phyloP scores from a whole-genome alignment of 2,113 vertebrate species.

The Heteronetta atricapilla region DNA sequence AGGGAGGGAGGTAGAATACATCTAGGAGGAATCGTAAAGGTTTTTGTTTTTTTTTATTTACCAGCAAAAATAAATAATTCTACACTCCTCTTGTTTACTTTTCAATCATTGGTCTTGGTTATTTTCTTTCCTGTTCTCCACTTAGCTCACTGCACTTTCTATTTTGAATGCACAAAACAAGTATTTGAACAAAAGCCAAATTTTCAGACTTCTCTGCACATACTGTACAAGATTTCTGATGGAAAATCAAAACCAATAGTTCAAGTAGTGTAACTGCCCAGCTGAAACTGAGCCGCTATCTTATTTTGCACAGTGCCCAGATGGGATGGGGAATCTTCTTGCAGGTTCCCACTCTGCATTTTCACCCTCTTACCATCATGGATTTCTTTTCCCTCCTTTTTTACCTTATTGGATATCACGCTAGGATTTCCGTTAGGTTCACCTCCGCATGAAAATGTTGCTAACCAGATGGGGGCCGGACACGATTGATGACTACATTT shows the following conservation, averaged over 20 bases:
- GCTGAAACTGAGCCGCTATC: neutral
- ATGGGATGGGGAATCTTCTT: neutral
- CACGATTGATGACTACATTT: neutral
- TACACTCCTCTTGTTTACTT: fast-evolving
- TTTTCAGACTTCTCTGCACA: neutral
- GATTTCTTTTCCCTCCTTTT: neutral
- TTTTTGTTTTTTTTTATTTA: neutral
- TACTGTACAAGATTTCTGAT: neutral
- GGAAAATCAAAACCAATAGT: neutral
- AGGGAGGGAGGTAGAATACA: neutral
- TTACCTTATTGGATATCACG: neutral
- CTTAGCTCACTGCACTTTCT: neutral
- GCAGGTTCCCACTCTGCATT: neutral
- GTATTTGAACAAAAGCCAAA: neutral
- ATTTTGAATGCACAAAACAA: neutral
- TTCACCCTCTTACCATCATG: neutral
- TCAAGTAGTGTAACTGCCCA: neutral
- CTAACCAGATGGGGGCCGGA: neutral
- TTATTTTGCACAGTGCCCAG: neutral
- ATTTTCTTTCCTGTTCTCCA: neutral
- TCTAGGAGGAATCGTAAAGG: neutral
- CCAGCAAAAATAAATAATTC: neutral
- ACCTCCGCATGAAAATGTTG: neutral
- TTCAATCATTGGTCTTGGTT: neutral
- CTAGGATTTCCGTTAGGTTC: neutral